Percentiles rank a stretch among this genome's conserved stretches.
These are phyloP conservation scores for Helarctos malayanus DNA, from an alignment of 2,797 vertebrate species.

Conservation along the genomic window DNA sequence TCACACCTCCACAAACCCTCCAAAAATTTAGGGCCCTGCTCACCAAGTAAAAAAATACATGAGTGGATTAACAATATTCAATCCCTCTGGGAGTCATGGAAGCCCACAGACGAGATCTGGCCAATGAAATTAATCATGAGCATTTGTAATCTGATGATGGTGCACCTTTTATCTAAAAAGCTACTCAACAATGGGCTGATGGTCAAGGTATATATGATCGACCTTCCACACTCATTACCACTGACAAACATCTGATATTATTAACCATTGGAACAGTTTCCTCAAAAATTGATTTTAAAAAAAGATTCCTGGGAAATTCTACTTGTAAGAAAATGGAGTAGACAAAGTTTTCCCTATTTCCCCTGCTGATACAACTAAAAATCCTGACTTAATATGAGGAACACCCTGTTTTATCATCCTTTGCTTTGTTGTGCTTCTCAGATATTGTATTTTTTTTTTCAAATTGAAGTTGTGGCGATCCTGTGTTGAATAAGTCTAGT, in stretches of 20 bases:
- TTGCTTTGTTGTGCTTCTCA: not conserved
- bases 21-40: not conserved
- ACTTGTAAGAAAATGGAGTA: not conserved
- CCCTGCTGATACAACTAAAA: not conserved
- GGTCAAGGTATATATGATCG: not conserved
- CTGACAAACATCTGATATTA: not conserved
- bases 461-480: not conserved
- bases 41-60: not conserved
- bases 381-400: not conserved
- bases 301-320: not conserved
- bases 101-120: not conserved
- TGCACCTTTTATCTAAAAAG: not conserved
- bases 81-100: not conserved
- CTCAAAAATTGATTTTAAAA: not conserved
- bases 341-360: not conserved
- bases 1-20: not conserved
- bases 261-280: not conserved
- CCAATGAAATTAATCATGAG: not conserved
- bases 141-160: not conserved
- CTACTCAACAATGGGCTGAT: not conserved
- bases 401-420: not conserved
- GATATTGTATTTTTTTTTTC: not conserved
- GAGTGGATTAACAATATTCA: not conserved
- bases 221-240: not conserved
- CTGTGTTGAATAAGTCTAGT: not conserved